Evolutionary conservation across 2,797 vertebrate genomes (phyloP), one percentile per base, ranked within the genome.

Genomic region (Danio kyathit): DNA sequence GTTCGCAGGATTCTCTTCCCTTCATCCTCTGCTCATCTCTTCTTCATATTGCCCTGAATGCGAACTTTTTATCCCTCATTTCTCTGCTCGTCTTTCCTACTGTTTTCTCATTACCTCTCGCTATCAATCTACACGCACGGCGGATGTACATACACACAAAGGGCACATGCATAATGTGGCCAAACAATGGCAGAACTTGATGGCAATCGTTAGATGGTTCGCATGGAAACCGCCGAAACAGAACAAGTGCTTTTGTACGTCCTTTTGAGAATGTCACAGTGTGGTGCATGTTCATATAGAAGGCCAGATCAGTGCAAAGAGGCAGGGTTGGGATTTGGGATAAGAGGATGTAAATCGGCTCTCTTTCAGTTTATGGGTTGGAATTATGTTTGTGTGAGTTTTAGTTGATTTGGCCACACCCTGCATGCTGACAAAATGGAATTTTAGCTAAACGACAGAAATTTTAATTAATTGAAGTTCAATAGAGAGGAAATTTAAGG

Each of bases 201-300:
- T 90, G 87, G 87, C 83, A 84, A 85, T 87, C 83, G 87, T 89
- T 61, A 49, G 83, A 83, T 8, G 66, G 91, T 93, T 91, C 56
- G 90, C 84, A 89, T 91, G 85, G 90, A 52, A 86, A 92, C 88
- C 80, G 86, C 87, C 90, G 88, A 90, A 90, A 90, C 89, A 87
- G 81, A 88, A 87, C 89, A 86, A 71, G 74, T 86, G 84, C 86
- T 54, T 61, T 84, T 40, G 17, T 10, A 54, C n/a, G 17, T 54
- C 19, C 40, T 14, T 74, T 61, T 49, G 29, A 59, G 54, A 17
- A 59, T 74, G 17, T 59, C 52, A 17, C 7, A 19, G 71, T 13
- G 40, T 10, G 71, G 59, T 73, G 43, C 56, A 73, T 29, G 29
- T 29, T 29, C 41, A 73, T 59, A 73, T 73, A 46, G 8, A 73